Evolutionary conservation across 2,888 invertebrate genomes (phyloP), one percentile per base, ranked within the genome.

Genomic region (Ametastegia equiseti): DNA sequence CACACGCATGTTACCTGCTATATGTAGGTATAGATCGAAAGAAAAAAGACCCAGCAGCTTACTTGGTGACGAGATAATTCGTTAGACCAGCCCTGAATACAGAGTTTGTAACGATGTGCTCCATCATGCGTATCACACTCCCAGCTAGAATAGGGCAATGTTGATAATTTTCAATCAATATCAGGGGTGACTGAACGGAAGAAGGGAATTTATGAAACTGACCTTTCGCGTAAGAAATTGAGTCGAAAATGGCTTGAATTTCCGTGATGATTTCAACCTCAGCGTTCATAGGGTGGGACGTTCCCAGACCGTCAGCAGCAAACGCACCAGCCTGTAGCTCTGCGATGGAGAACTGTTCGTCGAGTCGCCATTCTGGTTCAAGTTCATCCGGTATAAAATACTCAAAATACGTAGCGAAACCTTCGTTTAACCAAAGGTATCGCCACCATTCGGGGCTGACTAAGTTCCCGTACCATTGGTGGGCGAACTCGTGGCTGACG

Each of bases 161-260:
- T 54, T 19, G 11, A 23, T 54, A 7, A 6, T 54, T 23, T 7
- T 23, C 23, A 54, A 23, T 23, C 9, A 9, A 36, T 15, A 27
- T 47, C 1, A 47, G 9, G 19, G 9, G 39, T 39, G 30, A 23
- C 23, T 42, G 36, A 13, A 19, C 23, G 19, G 36, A 4, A 42
- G 39, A 36, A 42, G n/a, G 19, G 19, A n/a, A n/a, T n/a, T n/a
- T n/a, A n/a, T 3, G 63, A 80, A 47, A 23, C 75, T 75, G 80
- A 94, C 94, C 94, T 92, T 95, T 95, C 83, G 93, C 92, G 84
- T 95, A 94, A 81, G 94, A 93, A 0, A 94, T 93, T 19, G 92
- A 92, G 84, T 94, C 94, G 87, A 94, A 95, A n/a, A 93, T 93
- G 0, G 92, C 91, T 1, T 92, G 86, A 81, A 94, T 92, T 84